Conservation (phyloP, 2,888 invertebrate genomes). For the Ochlodes sylvanus region DNA sequence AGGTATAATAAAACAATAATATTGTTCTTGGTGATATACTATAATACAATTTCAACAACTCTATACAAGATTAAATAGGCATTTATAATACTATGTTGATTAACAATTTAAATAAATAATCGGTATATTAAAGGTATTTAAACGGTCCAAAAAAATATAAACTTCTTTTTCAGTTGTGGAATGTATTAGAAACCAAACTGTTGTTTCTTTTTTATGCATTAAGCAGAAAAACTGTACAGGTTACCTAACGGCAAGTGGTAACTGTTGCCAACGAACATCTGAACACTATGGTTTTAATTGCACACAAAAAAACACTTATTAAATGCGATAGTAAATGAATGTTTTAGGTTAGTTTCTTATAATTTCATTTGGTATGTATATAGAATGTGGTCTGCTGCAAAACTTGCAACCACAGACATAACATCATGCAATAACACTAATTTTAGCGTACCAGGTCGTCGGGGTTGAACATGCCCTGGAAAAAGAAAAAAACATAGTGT, state of each 20-base stretch:
- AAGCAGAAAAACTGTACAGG: conserved; percentile 37
- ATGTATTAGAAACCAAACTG: conserved; percentile 53
- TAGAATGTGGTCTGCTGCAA: conserved; percentile 62
- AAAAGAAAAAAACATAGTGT: conserved; percentile 58
- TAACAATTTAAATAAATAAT: conserved; percentile 28
- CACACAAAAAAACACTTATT: conserved; percentile 62
- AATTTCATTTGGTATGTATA: conserved; percentile 59
- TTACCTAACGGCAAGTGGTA: conserved; percentile 38
- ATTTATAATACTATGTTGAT: conserved; percentile 56
- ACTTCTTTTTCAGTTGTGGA: conserved; percentile 50
- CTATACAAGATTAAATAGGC: conserved; percentile 62
- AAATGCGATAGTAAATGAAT: conserved; percentile 46
- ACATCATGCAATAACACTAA: conserved; percentile 70
- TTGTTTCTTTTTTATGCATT: conserved; percentile 38
- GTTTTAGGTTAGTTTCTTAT: conserved; percentile 40
- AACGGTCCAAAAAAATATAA: conserved; percentile 50
- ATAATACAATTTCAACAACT: conserved; percentile 73
- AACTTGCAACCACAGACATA: conserved; percentile 53
- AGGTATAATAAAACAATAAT: conserved; percentile 58
- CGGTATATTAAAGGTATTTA: conserved; percentile 44
- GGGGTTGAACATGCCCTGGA: conserved; percentile 95
- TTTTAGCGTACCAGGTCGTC: conserved; percentile 89
- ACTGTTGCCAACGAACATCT: conserved; percentile 30
- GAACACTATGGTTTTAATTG: conserved; percentile 52
- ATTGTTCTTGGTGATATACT: conserved; percentile 56